A percentile compares a stretch with the other conserved stretches of the same genome.
These are phyloP conservation scores for Ptilonorhynchus violaceus DNA, from an alignment of 2,113 vertebrate genomes.

Conservation along the genomic window DNA sequence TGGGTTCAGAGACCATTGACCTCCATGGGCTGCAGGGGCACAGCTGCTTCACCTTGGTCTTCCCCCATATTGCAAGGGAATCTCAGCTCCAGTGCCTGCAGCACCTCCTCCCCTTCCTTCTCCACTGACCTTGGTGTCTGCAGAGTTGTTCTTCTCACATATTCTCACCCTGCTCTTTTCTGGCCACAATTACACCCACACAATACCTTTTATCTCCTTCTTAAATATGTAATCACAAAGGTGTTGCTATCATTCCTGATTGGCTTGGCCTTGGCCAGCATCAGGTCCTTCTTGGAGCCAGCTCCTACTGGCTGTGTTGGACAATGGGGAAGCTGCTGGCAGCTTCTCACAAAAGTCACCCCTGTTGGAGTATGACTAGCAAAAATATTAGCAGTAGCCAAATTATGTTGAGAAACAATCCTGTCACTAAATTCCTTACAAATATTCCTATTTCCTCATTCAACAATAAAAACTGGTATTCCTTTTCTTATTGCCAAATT, in stretches of 20 bases:
- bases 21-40: neutral
- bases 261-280: too few species aligned
- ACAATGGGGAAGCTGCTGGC: neutral
- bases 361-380: neutral
- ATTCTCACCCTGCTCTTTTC: neutral
- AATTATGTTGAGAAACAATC: neutral
- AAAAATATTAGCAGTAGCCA: neutral
- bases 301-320: neutral
- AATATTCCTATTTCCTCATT: neutral
- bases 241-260: neutral
- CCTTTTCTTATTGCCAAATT: neutral
- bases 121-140: neutral
- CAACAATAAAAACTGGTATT: neutral
- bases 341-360: neutral
- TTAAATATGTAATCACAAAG: neutral
- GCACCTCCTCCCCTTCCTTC: neutral
- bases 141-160: neutral
- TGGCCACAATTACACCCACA: neutral
- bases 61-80: too few species aligned
- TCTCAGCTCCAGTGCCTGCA: rapidly evolving
- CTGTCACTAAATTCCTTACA: neutral
- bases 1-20: neutral
- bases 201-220: neutral
- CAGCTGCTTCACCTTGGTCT: neutral
- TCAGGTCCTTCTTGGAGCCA: too few species aligned